Evolutionary conservation across 2,888 invertebrate species (phyloP).

Genomic region (Protula sp.): DNA sequence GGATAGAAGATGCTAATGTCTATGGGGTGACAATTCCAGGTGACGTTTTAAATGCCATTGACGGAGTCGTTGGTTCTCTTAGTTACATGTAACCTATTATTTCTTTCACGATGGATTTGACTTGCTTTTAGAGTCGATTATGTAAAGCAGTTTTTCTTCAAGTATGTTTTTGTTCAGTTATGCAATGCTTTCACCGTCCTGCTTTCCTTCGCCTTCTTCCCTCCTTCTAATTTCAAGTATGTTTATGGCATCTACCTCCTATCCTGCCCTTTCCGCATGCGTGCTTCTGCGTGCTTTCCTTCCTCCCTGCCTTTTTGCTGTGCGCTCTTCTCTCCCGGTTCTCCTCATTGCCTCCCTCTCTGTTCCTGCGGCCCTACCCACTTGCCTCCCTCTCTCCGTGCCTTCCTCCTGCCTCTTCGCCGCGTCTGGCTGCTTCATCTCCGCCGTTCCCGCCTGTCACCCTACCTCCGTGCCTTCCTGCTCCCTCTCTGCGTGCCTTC

Average conservation of each 20-base stretch:
- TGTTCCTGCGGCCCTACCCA: background rate
- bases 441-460: background rate
- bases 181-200: too few relatives aligned
- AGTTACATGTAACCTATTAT: too few relatives aligned
- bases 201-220: too few relatives aligned
- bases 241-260: too few relatives aligned
- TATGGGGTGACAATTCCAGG: conserved; percentile 43
- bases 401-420: background rate
- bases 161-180: too few relatives aligned
- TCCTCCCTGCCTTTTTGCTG: background rate
- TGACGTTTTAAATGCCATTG: conserved; percentile 13
- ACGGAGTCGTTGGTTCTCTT: too few relatives aligned
- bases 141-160: too few relatives aligned
- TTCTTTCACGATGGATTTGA: too few relatives aligned
- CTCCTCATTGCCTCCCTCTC: background rate
- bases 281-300: background rate
- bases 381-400: background rate
- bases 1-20: conserved; percentile 39
- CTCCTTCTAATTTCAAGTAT: too few relatives aligned
- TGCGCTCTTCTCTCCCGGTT: background rate
- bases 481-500: background rate
- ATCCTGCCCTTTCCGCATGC: background rate
- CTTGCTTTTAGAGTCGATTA: too few relatives aligned
- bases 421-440: background rate
- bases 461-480: background rate